Evolutionary conservation across 1,140 invertebrate species (phyloP), one percentile per base, ranked within the genome.

Genomic region (Achroia grisella): DNA sequence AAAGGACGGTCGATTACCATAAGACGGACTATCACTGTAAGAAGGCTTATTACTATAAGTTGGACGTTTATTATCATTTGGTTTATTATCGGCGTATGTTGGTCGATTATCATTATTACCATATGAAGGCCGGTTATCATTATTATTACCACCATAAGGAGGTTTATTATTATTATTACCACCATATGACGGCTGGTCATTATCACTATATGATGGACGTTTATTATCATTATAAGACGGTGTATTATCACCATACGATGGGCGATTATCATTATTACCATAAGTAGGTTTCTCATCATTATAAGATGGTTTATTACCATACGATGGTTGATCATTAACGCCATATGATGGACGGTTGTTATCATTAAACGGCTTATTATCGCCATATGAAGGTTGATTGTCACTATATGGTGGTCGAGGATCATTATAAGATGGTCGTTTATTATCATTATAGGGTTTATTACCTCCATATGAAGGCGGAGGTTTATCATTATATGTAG

Each of bases 341-440:
- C 34, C 44, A 49, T 52, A 52, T 30, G 48, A 40, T n/a, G 48
- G 48, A 9, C 11, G 42, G 1, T 49, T 37, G 13, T 35, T 34
- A 17, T 29, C 27, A 14, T 51, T 29, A 12, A 15, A 30, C 10
- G 51, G 44, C 39, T 34, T 48, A 11, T 43, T 44, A 13, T 55
- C 12, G 23, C 46, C 33, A 17, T 10, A 23, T 6, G 17, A 6
- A 6, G 17, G 17, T 23, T n/a, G n/a, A n/a, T n/a, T n/a, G n/a
- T n/a, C 8, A 32, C 14, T 37, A 30, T 61, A 58, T 4, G 46
- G 15, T 44, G 58, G 57, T 23, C 36, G 44, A n/a, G 44, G 33
- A 23, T 43, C 33, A 15, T 52, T 43, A 12, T 28, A 34, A 6
- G 52, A 36, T n/a, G n/a, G n/a, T n/a, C n/a, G n/a, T 28, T 39